These are phyloP conservation scores for Parapristionchus giblindavisi DNA, from an alignment of 2,888 invertebrate species.

Conservation along the genomic window DNA sequence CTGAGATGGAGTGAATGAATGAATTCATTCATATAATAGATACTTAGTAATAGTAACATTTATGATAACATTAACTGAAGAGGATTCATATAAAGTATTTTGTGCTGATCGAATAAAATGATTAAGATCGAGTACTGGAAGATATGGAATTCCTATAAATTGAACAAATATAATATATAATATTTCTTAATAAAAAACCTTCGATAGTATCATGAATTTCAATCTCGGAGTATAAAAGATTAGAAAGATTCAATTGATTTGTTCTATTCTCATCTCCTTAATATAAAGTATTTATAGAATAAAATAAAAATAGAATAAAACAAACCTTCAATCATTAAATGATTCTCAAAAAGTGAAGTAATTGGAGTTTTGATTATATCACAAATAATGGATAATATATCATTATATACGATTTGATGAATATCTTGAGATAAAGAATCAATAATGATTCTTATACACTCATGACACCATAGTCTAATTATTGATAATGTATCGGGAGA, in stretches of 20 bases:
- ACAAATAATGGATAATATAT: not conserved
- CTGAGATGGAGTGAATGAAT: slow-evolving; percentile 32
- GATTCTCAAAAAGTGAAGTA: slow-evolving; percentile 11
- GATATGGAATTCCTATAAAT: slow-evolving; percentile 28
- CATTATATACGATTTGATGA: not conserved
- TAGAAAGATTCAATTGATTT: slow-evolving; percentile 1
- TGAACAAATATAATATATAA: not conserved
- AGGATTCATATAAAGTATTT: slow-evolving; percentile 7
- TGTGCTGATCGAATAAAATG: slow-evolving; percentile 18
- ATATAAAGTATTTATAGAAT: not conserved
- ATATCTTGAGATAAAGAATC: slow-evolving; percentile 43
- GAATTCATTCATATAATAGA: not conserved
- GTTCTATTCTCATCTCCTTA: not conserved
- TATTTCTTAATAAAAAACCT: slow-evolving; percentile 53
- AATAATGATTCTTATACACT: slow-evolving; percentile 53
- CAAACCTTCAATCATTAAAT: slow-evolving; percentile 13
- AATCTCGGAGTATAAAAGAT: slow-evolving; percentile 60
- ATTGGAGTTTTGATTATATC: not conserved
- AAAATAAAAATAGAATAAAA: not conserved
- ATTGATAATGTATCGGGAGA: slow-evolving; percentile 60
- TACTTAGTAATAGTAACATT: not conserved
- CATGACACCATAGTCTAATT: slow-evolving; percentile 60
- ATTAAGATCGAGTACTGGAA: slow-evolving; percentile 15
- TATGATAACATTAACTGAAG: not conserved
- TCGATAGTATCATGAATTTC: slow-evolving; percentile 60